Evolutionary conservation across 2,113 vertebrate species (phyloP).

Genomic region (Uria aalge): DNA sequence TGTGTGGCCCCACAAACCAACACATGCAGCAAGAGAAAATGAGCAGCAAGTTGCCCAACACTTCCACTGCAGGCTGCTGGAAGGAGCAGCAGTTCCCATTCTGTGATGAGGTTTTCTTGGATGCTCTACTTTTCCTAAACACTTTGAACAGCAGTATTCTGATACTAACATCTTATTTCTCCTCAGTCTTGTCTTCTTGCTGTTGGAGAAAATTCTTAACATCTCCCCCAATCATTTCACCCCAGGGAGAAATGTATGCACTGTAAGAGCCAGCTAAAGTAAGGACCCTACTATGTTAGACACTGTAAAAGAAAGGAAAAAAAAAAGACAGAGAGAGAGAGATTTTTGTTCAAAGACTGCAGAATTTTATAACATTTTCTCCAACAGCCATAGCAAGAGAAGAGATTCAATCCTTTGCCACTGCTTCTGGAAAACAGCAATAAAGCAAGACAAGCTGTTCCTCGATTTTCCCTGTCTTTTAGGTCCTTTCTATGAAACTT

Average conservation of each 20-base stretch:
- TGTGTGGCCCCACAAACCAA: not conserved
- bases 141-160: not conserved
- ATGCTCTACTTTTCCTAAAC: not conserved
- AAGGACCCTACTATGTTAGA: not conserved
- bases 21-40: not conserved
- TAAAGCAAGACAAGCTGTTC: not conserved
- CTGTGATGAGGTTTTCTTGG: not conserved
- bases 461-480: not conserved
- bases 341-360: not conserved
- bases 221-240: accelerated
- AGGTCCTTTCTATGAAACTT: not conserved
- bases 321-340: not conserved
- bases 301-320: not conserved
- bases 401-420: not conserved
- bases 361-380: not conserved
- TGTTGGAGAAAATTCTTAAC: not conserved
- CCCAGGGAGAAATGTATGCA: not conserved
- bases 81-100: not conserved
- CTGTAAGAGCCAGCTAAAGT: not conserved
- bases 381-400: not conserved
- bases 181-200: not conserved
- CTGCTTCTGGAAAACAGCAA: not conserved
- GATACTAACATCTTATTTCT: not conserved
- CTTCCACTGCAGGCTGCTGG: not conserved
- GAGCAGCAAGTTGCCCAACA: not conserved